Evolutionary conservation across 2,888 invertebrate species (phyloP).

Genomic region (Mechanitis mazaeus): DNA sequence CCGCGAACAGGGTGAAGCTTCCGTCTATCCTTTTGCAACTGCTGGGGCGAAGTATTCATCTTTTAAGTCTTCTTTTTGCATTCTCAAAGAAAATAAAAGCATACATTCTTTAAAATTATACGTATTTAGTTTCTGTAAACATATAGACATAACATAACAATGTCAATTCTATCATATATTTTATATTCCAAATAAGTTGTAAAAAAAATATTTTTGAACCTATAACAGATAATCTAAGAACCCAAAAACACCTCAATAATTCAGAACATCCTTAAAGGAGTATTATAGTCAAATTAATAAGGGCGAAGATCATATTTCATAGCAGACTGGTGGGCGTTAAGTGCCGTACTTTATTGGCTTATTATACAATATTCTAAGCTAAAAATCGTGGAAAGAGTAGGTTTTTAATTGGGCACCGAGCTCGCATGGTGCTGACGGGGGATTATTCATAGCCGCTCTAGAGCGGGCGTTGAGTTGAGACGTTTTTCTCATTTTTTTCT

Average conservation of each 20-base stretch:
- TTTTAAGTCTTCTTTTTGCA: slow-evolving; percentile 19
- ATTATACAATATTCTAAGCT: slow-evolving; percentile 77
- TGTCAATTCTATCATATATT: too few relatives aligned
- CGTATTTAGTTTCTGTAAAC: too few relatives aligned
- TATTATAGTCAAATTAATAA: slow-evolving; percentile 51
- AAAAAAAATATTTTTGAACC: too few relatives aligned
- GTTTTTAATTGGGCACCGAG: slow-evolving; percentile 74
- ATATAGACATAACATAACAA: too few relatives aligned
- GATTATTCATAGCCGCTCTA: slow-evolving; percentile 74
- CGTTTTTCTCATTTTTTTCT: slow-evolving; percentile 47
- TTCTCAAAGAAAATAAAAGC: not conserved
- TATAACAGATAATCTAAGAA: too few relatives aligned
- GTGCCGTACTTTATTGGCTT: slow-evolving; percentile 76
- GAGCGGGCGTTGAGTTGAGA: slow-evolving; percentile 61
- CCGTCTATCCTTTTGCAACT: slow-evolving; percentile 45
- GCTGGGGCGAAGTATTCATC: slow-evolving; percentile 42
- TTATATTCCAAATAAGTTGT: too few relatives aligned
- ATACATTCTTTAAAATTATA: too few relatives aligned
- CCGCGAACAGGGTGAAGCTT: slow-evolving; percentile 44
- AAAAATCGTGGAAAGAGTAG: slow-evolving; percentile 76
- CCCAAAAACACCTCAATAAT: slow-evolving; percentile 7
- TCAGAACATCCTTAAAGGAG: not conserved
- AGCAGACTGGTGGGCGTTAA: slow-evolving; percentile 64
- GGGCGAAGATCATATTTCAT: slow-evolving; percentile 72
- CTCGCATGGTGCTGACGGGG: slow-evolving; percentile 72